Evolutionary conservation across 1,140 invertebrate species (phyloP), one percentile per base, ranked within the genome.

Genomic region (Akabosia matsudoensis): DNA sequence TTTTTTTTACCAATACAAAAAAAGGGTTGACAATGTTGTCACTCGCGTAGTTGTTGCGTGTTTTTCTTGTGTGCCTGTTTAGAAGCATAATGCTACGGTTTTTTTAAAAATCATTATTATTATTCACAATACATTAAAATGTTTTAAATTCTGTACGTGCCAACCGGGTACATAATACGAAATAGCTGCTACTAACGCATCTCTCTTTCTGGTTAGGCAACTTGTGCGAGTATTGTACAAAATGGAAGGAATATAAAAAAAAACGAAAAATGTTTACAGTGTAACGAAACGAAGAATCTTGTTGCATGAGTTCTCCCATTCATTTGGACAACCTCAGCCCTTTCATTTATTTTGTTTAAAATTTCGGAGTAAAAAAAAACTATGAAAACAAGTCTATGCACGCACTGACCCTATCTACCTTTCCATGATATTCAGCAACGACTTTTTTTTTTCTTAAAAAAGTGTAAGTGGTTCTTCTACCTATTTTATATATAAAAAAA

Each of bases 1-100:
- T 33, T 61, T 14, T 14, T 61, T 7, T 61, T 14, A 14, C 54
- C 54, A 61, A 22, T 45, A 61, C 7, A 61, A 61, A 10, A 67
- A 74, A 80, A 78, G 79, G 79, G 79, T 80, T 80, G 79, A 80
- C 79, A 80, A 79, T 72, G 22, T 30, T 67, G 37, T 18, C 37
- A 45, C 37, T 45, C 37, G 37, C 37, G 37, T 18, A 45, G 37
- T 45, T 45, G 37, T 45, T 45, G 37, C 37, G 37, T 45, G 37
- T 45, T 45, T 45, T 45, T 45, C 37, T 45, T 45, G 37, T 45
- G 37, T 45, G 37, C 18, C 37, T 10, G 37, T 18, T 18, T 10
- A 45, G 37, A 18, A 45, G 18, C 7, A 45, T n/a, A 45, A 7
- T 45, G 37, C 37, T 45, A 45, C 37, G 37, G 37, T 7, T 45